Evolutionary conservation across 1,140 invertebrate species (phyloP), one percentile per base, ranked within the genome.

Genomic region (Brachionus sp.): DNA sequence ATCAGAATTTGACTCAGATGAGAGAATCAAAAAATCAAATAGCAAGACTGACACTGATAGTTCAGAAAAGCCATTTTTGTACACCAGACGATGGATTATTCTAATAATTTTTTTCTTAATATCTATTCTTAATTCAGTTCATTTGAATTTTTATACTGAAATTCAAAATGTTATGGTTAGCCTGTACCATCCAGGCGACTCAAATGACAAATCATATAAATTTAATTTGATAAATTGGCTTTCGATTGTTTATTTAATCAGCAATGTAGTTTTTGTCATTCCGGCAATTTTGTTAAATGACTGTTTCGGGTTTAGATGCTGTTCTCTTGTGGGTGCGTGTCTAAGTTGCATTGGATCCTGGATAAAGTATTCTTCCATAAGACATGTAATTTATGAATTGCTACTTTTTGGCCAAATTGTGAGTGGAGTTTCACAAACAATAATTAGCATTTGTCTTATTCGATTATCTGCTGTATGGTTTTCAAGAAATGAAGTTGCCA

Each of bases 181-280:
- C 25, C 89, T 86, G 84, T 90, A 89, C 85, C 88, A 89, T 77
- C 85, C 85, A 19, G 88, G 87, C 84, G 84, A 89, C 16, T 88
- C 88, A 0, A 84, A 83, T 2, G 46, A 64, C 33, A 42, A 33
- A 12, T 42, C 37, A 3, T 75, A 87, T 84, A 83, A 86, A 42
- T 85, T 87, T 73, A 91, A 92, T 37, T 91, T 91, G 83, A 93
- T 98, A 33, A 94, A 98, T 88, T 97, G 95, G 95, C 95, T 95
- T 37, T 96, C 95, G n/a, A 94, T 98, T 93, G 93, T 98, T 84
- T 98, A 94, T 88, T 98, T 98, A 96, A 92, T 97, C 84, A 92
- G 93, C 1, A 99, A 98, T 87, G 95, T 98, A 86, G 94, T 95
- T 9, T 92, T 98, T 80, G 95, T 98, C 85, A 95, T 98, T 86